Evolutionary conservation across 2,113 vertebrate species (phyloP), one percentile per base, ranked within the genome.

Genomic region (Casuarius casuarius): DNA sequence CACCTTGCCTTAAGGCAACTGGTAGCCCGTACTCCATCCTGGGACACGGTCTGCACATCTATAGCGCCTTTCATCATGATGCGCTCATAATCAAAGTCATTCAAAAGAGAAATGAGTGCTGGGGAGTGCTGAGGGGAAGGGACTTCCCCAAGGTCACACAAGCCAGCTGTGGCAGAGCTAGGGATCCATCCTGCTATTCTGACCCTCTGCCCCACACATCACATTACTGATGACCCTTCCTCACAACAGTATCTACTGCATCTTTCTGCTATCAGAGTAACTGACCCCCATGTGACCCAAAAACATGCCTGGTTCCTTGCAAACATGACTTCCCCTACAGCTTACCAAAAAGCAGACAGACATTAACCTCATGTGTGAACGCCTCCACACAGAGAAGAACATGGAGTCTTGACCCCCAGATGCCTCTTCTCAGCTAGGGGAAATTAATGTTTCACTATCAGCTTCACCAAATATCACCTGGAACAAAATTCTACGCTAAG

Each of bases 1-100:
- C 63, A 70, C 70, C 84, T 82, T 80, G 77, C 77, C 87, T 92
- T 89, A 59, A 95, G 86, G 84, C 91, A 82, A 42, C 77, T 82
- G 75, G 84, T 96, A 94, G 87, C 71, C 80, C 56, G n/a, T 48
- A 78, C 84, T 80, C 52, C 84, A 51, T 61, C 74, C 74, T 73
- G 71, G 91, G 71, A 56, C 15, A 61, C 46, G 90, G 73, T 59
- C 78, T 89, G 71, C 31, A 21, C 61, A 66, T 35, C 78, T 80
- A 38, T 7, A 73, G 62, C 5, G 2, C 71, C 40, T 91, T 91
- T 74, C 49, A 13, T 28, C 35, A 59, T 51, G 49, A 87, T 76
- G 33, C 77, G n/a, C 16, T 89, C 66, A 59, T 76, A 79, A 90
- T 28, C 71, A 66, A 89, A 87, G 31, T 51, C 46, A 6, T 21